Evolutionary conservation across 2,888 invertebrate species (phyloP), one percentile per base, ranked within the genome.

Genomic region (Cremastobaeus sp.): DNA sequence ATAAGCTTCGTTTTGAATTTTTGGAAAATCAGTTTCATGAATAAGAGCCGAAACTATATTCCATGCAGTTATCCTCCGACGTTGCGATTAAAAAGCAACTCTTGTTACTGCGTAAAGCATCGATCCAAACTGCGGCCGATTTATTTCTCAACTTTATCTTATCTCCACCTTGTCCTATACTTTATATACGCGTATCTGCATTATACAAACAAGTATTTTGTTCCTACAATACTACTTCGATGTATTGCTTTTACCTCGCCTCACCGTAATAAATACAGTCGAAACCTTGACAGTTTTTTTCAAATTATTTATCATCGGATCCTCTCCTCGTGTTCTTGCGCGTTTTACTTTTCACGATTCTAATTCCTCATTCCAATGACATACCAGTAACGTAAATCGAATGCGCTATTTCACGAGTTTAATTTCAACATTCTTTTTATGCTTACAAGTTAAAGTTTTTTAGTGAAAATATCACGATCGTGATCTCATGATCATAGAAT

Each of bases 121-220:
- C 54, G 41, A 64, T 60, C 47, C 28, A 47, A 64, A 52, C 28
- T 48, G n/a, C 32, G 15, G 15, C 41, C 48, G 62, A 71, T 64
- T 71, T 64, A 71, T 64, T 71, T 64, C 41, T 50, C 41, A 55
- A 50, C 35, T 55, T 57, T 70, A 70, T 70, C 70, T 70, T 70
- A 70, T 70, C 62, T 62, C 21, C 55, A 35, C 62, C 55, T 62
- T 70, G 62, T 70, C 41, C 20, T 57, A 25, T 50, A 43, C 50
- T 64, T 71, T 71, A 71, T 52, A 35, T 28, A 48, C 32, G 18
- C 43, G 45, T 64, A 71, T 64, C 57, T 64, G 43, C 45, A 71
- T 64, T 71, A 50, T 71, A 64, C 71, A 64, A 71, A 64, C 57
- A 57, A 64, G 64, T 64, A 64, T 45, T 64, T 57, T 43, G 64